Base-by-base conservation (phyloP, 2,888 invertebrate genomes). In the Spisula solida region DNA sequence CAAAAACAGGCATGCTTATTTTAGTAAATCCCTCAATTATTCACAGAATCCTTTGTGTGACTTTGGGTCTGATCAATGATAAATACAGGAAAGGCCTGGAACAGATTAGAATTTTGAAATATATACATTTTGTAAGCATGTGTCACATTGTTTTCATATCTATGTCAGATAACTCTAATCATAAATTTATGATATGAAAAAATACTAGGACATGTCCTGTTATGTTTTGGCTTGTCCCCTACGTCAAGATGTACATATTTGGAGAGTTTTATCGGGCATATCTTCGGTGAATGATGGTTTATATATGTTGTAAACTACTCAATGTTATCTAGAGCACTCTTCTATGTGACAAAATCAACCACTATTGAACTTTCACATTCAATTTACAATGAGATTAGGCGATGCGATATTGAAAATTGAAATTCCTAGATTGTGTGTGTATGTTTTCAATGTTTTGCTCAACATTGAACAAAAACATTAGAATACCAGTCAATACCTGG, bases 251-350 rank as follows among this genome's bases (percentile, higher is more conserved):
- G 25, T 25, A 66, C 18, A 75, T 75, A 31, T 75, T 6, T 75
- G 25, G 25, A 34, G 75, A 16, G 16, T 75, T 75, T 75, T 75
- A 75, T 75, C 75, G 14, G 41, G 41, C 75, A 18, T 75, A 34
- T 75, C 75, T 31, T 75, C 31, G 34, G 34, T 75, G 29, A 18
- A 75, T 75, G 29, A 75, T 75, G 75, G 75, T 31, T 75, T 75
- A 75, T 75, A 31, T 75, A 34, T 75, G 75, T 75, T 75, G 75
- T 75, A 75, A 75, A 75, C 75, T 75, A 75, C 75, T 75, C 31
- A 14, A 12, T 25, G 31, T 75, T 75, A 75, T 75, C 75, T 75
- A 31, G 75, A 75, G 75, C 31, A 75, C 75, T 34, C 75, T 75
- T 75, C 75, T 31, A 75, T 34, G 34, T 75, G 75, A 75, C 75